Conservation (phyloP, 37 sponge, comb jelly and placozoan species). For the Mnemiopsis leidyi region DNA sequence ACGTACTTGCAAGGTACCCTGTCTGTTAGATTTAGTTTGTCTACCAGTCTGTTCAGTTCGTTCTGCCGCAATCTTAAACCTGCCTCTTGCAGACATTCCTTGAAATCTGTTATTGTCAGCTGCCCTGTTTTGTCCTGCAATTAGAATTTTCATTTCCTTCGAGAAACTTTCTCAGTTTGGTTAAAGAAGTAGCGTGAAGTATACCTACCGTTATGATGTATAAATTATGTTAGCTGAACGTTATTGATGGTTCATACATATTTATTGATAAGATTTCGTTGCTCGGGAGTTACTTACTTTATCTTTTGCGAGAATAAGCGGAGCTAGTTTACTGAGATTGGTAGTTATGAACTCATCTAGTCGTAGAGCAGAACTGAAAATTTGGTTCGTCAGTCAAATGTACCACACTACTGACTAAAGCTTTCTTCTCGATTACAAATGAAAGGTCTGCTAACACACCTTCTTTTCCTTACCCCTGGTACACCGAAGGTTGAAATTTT, state of each 20-base stretch:
- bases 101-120: background rate
- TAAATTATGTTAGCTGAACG: too few species aligned
- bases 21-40: background rate
- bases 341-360: constrained; percentile 53
- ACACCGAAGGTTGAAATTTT: too few species aligned
- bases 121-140: background rate
- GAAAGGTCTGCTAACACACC: too few species aligned
- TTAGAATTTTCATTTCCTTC: too few species aligned
- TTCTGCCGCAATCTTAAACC: background rate
- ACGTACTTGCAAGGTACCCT: constrained; percentile 2
- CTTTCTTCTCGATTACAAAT: too few species aligned
- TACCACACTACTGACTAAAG: too few species aligned
- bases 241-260: too few species aligned
- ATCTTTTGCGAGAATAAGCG: constrained; percentile 16
- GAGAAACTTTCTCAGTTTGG: too few species aligned
- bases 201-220: too few species aligned
- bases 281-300: background rate
- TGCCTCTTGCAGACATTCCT: constrained; percentile 12
- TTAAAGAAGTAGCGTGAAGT: too few species aligned
- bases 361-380: background rate
- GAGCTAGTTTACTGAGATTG: constrained; percentile 7
- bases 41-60: background rate
- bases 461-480: too few species aligned
- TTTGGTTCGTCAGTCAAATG: background rate
- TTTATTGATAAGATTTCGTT: too few species aligned